Conservation (phyloP, 2,888 invertebrate genomes). For the Amiota mariae region DNA sequence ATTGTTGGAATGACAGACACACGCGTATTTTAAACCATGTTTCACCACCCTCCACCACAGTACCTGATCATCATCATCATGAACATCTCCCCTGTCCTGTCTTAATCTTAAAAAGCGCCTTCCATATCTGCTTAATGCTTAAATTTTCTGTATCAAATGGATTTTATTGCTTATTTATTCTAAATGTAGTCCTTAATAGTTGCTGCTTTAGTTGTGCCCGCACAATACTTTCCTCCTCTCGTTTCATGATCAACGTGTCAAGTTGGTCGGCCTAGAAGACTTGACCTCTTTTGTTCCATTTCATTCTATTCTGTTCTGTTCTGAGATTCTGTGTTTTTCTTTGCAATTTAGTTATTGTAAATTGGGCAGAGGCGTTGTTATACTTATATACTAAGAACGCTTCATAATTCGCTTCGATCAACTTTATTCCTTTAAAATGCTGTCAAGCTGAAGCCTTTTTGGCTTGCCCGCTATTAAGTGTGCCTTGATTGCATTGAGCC, state of each 20-base stretch:
- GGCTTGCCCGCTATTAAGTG: too few relatives aligned
- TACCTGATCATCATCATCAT: not conserved
- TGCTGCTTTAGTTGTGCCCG: not conserved
- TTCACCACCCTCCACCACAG: not conserved
- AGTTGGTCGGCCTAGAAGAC: too few relatives aligned
- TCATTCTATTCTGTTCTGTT: conserved; percentile 7
- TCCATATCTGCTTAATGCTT: conserved; percentile 25
- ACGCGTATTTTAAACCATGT: not conserved
- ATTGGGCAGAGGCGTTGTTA: conserved; percentile 61
- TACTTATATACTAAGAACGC: conserved; percentile 32
- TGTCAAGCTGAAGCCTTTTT: conserved; percentile 47
- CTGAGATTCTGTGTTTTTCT: not conserved
- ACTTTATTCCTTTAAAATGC: conserved; percentile 62
- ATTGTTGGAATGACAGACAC: not conserved
- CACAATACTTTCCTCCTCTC: too few relatives aligned
- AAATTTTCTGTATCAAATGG: conserved; percentile 28
- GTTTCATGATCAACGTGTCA: too few relatives aligned
- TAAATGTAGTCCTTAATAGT: conserved; percentile 8
- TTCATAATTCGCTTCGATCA: conserved; percentile 65
- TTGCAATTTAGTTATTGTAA: conserved; percentile 27
- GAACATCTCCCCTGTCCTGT: too few relatives aligned
- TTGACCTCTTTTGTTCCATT: conserved; percentile 19
- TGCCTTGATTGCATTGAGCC: conserved; percentile 20
- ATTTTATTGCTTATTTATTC: conserved; percentile 25
- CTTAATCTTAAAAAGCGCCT: conserved; percentile 9